Evolutionary conservation across 2,888 invertebrate species (phyloP).

Genomic region (Epicampocera succincta): DNA sequence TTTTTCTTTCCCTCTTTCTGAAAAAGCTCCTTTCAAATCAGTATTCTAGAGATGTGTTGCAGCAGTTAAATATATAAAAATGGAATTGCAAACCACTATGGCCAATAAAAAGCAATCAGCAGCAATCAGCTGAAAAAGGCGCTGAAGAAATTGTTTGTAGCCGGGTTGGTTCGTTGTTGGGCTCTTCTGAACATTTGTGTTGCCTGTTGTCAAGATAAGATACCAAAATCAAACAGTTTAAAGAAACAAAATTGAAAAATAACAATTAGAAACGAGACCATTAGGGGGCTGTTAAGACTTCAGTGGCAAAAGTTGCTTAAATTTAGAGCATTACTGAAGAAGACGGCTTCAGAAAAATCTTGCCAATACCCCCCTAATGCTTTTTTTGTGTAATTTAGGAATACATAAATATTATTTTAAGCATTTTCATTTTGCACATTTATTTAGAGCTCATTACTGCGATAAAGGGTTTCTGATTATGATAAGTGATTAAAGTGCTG

Average conservation of each 20-base stretch:
- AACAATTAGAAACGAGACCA: conserved; percentile 20
- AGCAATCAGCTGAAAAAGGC: conserved; percentile 45
- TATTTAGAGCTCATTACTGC: conserved; percentile 46
- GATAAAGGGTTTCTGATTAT: conserved; percentile 43
- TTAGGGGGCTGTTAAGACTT: too few species aligned
- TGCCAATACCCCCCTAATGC: too few species aligned
- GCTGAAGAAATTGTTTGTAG: conserved; percentile 36
- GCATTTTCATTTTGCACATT: conserved; percentile 44
- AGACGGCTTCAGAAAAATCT: too few species aligned
- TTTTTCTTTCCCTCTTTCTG: neutral
- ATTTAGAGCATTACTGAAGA: too few species aligned
- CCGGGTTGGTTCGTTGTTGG: conserved; percentile 42
- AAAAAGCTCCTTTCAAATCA: neutral
- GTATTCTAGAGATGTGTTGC: neutral
- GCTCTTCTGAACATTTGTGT: conserved; percentile 50
- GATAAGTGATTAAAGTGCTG: neutral
- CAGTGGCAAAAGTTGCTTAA: too few species aligned
- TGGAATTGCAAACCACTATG: conserved; percentile 19
- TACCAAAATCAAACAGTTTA: conserved; percentile 23
- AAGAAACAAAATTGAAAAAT: conserved; percentile 17
- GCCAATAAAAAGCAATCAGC: neutral
- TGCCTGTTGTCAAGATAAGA: conserved; percentile 57
- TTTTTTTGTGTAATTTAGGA: too few species aligned
- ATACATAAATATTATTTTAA: conserved; percentile 6
- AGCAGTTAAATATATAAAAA: neutral